Evolutionary conservation across 2,888 invertebrate species (phyloP).

Genomic region (Cenopis cana): DNA sequence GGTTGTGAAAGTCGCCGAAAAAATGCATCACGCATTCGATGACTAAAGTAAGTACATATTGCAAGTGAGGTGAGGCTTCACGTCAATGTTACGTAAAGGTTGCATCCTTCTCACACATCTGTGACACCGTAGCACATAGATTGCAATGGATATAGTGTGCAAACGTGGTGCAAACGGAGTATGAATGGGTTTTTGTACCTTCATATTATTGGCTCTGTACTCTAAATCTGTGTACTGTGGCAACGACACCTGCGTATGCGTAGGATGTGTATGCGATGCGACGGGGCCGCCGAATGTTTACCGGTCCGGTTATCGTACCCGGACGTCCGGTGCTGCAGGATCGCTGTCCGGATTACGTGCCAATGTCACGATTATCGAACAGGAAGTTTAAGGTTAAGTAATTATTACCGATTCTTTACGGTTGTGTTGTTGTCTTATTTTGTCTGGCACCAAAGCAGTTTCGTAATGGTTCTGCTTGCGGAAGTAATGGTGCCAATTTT

Average conservation of each 20-base stretch:
- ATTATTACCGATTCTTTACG: slow-evolving; percentile 8
- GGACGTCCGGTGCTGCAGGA: slow-evolving; percentile 1
- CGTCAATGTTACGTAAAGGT: slow-evolving; percentile 12
- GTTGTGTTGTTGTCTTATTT: not conserved
- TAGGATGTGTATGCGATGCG: slow-evolving; percentile 16
- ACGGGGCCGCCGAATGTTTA: slow-evolving; percentile 22
- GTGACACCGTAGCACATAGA: not conserved
- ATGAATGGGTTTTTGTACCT: too few relatives aligned
- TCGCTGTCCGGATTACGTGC: slow-evolving; percentile 7
- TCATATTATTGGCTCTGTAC: not conserved
- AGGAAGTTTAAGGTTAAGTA: slow-evolving; percentile 37
- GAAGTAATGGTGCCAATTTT: slow-evolving; percentile 1
- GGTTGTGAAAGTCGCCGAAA: slow-evolving; percentile 23
- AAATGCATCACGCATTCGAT: not conserved
- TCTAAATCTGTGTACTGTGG: slow-evolving; percentile 15
- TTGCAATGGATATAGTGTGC: too few relatives aligned
- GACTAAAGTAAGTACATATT: slow-evolving; percentile 14
- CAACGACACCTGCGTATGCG: not conserved
- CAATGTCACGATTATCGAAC: slow-evolving; percentile 17
- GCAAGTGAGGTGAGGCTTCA: not conserved
- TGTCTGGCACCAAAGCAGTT: not conserved
- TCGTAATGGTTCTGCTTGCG: not conserved
- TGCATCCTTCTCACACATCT: slow-evolving; percentile 17
- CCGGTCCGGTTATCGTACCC: slow-evolving; percentile 18
- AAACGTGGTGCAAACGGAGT: too few relatives aligned